These are phyloP conservation scores for Hirtodrosophila alboralis DNA, from an alignment of 2,888 invertebrate genomes.

Conservation along the genomic window DNA sequence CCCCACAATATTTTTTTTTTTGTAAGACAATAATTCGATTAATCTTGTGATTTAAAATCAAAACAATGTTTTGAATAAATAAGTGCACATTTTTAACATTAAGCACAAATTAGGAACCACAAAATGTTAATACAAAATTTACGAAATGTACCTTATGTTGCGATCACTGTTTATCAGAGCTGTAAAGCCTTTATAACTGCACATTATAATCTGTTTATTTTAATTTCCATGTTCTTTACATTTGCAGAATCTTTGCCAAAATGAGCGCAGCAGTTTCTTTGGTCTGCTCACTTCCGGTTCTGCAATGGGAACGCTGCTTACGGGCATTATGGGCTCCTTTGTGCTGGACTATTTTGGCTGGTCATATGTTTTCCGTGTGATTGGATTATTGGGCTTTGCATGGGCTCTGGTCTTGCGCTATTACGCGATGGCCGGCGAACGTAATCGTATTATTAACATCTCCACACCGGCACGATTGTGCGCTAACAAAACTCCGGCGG, in stretches of 20 bases:
- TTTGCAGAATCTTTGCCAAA: conserved; percentile 86
- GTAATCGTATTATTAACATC: conserved; percentile 83
- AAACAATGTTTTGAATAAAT: no score
- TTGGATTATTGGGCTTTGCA: conserved; percentile 86
- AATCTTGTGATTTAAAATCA: no score
- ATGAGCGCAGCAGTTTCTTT: conserved; percentile 88
- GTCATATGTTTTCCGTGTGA: conserved; percentile 87
- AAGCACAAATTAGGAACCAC: no score
- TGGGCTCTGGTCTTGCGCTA: conserved; percentile 87
- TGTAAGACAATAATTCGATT: no score
- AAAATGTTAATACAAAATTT: no score
- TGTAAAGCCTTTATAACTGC: no score
- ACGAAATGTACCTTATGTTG: no score
- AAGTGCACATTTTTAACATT: no score
- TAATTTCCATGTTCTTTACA: background rate
- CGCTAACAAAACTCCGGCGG: conserved; percentile 78
- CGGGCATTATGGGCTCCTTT: conserved; percentile 88
- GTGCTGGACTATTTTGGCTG: conserved; percentile 88
- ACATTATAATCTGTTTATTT: no score
- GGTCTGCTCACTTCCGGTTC: conserved; percentile 88
- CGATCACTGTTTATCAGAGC: no score
- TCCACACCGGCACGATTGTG: conserved; percentile 82
- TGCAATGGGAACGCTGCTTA: conserved; percentile 87
- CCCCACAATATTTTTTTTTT: no score
- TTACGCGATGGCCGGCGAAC: conserved; percentile 84